A percentile compares a stretch with the other conserved stretches of the same genome.
Evolutionary conservation across 2,888 invertebrate species (phyloP).

Genomic region (Dolichopus griseipennis): DNA sequence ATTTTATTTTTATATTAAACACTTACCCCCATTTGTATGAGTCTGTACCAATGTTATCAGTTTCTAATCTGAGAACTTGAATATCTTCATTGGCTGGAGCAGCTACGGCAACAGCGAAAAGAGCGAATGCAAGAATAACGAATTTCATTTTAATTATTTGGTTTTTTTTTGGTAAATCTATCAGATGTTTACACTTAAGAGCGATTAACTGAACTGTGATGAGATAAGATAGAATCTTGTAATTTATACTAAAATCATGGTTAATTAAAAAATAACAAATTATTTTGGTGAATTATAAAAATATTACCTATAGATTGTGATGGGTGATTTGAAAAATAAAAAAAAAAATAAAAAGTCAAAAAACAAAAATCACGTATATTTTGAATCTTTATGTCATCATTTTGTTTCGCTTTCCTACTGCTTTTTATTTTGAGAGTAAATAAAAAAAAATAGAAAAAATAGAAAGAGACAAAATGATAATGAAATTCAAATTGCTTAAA

Average conservation of each 20-base stretch:
- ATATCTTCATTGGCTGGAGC: slow-evolving; percentile 23
- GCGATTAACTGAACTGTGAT: not conserved
- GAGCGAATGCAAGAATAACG: slow-evolving; percentile 24
- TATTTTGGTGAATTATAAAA: too few species aligned
- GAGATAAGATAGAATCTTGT: not conserved
- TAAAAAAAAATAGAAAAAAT: not conserved
- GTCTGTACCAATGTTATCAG: slow-evolving; percentile 49
- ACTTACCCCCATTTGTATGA: slow-evolving; percentile 43
- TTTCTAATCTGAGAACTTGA: slow-evolving; percentile 24
- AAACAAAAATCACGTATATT: too few species aligned
- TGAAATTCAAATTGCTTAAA: not conserved
- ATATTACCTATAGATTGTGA: not conserved
- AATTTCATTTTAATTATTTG: slow-evolving; percentile 2
- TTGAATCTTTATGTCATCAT: not conserved
- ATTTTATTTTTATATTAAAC: not conserved
- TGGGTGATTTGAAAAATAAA: not conserved
- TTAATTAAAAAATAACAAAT: not conserved
- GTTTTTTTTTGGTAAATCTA: not conserved
- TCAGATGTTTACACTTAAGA: not conserved
- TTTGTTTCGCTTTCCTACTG: not conserved
- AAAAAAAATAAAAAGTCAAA: not conserved
- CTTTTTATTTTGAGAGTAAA: too few species aligned
- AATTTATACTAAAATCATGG: slow-evolving; percentile 7
- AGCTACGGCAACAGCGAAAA: slow-evolving; percentile 29
- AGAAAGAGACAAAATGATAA: not conserved